A percentile compares a stretch with the other conserved stretches of the same genome.
Evolutionary conservation across 2,113 vertebrate genomes (phyloP).

Genomic region (Plecturocebus donacophilus): DNA sequence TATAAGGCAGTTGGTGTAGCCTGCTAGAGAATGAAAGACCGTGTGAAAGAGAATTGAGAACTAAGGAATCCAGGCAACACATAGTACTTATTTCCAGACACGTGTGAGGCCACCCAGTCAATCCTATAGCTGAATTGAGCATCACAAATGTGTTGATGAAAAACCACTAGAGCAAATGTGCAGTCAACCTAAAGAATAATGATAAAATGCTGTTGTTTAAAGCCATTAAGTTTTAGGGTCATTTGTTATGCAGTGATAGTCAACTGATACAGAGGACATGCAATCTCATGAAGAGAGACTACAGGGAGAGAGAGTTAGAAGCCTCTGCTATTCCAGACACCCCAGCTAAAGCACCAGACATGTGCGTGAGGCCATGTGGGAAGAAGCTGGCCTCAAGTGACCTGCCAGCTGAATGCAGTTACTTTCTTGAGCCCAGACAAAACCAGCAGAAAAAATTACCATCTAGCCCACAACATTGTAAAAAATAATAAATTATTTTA

Average conservation of each 20-base stretch:
- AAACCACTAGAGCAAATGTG: background rate
- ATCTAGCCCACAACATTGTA: background rate
- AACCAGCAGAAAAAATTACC: background rate
- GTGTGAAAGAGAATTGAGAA: background rate
- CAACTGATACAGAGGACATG: background rate
- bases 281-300: background rate
- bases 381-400: background rate
- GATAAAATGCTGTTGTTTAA: slow-evolving; percentile 16
- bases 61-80: background rate
- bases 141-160: background rate
- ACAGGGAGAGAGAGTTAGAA: background rate
- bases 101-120: background rate
- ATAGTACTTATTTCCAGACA: background rate
- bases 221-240: background rate
- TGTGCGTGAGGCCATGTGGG: background rate
- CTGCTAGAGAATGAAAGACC: background rate
- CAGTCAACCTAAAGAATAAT: background rate
- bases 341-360: background rate
- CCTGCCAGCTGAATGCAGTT: background rate
- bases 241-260: background rate
- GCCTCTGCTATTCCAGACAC: background rate
- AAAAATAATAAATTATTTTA: slow-evolving; percentile 22
- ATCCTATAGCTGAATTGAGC: background rate
- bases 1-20: background rate
- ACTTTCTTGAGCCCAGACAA: background rate